Evolutionary conservation across 2,888 invertebrate genomes (phyloP).

Genomic region (Griposia aprilina): DNA sequence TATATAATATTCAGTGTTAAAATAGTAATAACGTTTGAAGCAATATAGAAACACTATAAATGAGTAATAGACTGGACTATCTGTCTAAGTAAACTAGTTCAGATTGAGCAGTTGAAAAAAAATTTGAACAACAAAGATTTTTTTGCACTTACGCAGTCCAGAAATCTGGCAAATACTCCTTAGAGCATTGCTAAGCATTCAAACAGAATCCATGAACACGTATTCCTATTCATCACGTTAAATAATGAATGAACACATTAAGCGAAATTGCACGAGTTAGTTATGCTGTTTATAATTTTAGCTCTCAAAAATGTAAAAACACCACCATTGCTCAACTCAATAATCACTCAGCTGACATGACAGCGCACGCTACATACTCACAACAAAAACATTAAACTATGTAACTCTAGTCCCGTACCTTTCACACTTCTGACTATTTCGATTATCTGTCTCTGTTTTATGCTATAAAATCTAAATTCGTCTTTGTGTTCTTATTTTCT

Average conservation of each 20-base stretch:
- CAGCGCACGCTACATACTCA: conserved; percentile 58
- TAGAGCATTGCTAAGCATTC: conserved; percentile 64
- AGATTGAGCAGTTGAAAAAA: conserved; percentile 81
- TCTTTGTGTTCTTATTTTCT: not conserved
- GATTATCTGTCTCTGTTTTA: conserved; percentile 30
- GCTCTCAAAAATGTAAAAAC: conserved; percentile 78
- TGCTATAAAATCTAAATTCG: conserved; percentile 35
- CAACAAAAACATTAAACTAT: conserved; percentile 65
- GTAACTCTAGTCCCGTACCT: conserved; percentile 34
- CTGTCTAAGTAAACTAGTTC: conserved; percentile 75
- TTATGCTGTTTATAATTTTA: conserved; percentile 63
- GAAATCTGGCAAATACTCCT: conserved; percentile 72
- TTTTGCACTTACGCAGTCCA: conserved; percentile 82
- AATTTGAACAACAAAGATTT: conserved; percentile 85
- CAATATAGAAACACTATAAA: conserved; percentile 21
- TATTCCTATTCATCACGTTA: conserved; percentile 46
- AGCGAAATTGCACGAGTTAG: conserved; percentile 49
- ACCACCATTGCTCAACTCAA: conserved; percentile 84
- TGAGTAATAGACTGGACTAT: conserved; percentile 51
- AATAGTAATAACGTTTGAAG: conserved; percentile 14
- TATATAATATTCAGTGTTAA: conserved; percentile 35
- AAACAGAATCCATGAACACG: conserved; percentile 50
- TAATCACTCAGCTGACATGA: conserved; percentile 73
- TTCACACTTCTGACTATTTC: conserved; percentile 15
- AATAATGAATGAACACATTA: conserved; percentile 51